These are phyloP conservation scores for Kryptolebias marmoratus DNA, from an alignment of 2,113 vertebrate genomes.

Conservation along the genomic window DNA sequence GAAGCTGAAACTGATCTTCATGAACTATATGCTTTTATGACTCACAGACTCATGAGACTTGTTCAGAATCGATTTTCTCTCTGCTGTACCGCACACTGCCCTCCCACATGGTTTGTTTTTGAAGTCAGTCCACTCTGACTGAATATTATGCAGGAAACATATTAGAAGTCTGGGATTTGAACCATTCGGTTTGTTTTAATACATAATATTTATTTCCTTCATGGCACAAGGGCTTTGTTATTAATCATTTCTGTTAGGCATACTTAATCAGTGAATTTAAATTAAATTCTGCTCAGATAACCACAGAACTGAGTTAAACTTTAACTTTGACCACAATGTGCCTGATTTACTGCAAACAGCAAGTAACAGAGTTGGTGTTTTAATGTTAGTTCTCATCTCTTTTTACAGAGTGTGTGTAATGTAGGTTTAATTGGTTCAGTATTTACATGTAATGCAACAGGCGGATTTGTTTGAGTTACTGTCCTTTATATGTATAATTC, in stretches of 20 bases:
- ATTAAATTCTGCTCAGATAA: constrained; percentile 45
- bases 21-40: constrained; percentile 21
- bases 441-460: constrained; percentile 48
- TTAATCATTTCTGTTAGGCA: constrained; percentile 38
- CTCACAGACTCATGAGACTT: background rate
- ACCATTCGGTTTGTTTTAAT: constrained; percentile 32
- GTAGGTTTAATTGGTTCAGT: constrained; percentile 56
- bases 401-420: constrained; percentile 41
- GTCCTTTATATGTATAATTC: constrained; percentile 37
- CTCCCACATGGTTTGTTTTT: constrained; percentile 19
- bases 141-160: constrained; percentile 19
- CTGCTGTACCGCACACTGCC: background rate
- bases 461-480: constrained; percentile 54
- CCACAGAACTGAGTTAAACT: constrained; percentile 32
- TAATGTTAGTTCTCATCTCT: constrained; percentile 42
- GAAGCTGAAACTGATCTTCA: constrained; percentile 21
- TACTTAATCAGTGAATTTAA: constrained; percentile 51
- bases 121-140: background rate
- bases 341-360: constrained; percentile 59
- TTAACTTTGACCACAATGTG: constrained; percentile 32
- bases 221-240: constrained; percentile 35
- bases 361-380: constrained; percentile 42
- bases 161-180: constrained; percentile 49
- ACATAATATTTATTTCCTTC: constrained; percentile 49
- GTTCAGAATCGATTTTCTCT: constrained; percentile 30